phyloP scores from a whole-genome alignment of 1,140 invertebrate genomes.

The Zaprionus lachaisei region DNA sequence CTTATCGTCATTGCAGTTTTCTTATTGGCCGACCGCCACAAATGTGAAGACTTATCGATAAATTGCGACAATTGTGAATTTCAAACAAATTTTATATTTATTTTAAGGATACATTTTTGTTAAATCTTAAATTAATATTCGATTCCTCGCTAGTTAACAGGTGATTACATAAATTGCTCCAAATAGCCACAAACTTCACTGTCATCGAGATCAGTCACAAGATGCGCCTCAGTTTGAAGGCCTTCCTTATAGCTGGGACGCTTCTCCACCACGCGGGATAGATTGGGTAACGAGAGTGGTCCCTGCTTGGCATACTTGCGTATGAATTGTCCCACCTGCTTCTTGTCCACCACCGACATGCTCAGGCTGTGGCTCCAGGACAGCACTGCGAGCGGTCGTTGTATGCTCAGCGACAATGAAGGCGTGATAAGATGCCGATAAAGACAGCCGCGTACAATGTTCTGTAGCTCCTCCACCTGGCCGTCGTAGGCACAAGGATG shows the following conservation, averaged over 20 bases:
- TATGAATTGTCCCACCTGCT: conserved; percentile 88
- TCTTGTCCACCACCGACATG: conserved; percentile 89
- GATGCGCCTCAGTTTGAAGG: conserved; percentile 86
- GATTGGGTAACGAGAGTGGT: conserved; percentile 83
- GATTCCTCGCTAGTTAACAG: conserved; percentile 22
- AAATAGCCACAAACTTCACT: conserved; percentile 85
- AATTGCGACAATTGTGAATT: conserved; percentile 4
- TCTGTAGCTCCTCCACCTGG: conserved; percentile 88
- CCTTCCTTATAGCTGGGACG: conserved; percentile 86
- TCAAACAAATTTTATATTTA: conserved; percentile 27
- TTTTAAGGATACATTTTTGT: conserved; percentile 8
- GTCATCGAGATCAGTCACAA: conserved; percentile 86
- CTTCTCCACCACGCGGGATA: conserved; percentile 88
- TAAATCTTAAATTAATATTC: conserved; percentile 36
- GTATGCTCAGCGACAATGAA: conserved; percentile 86
- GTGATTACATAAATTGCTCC: conserved; percentile 52
- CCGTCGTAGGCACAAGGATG: conserved; percentile 92
- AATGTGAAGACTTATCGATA: background rate
- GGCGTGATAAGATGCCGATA: conserved; percentile 93
- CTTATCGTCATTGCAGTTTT: background rate
- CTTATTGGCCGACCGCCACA: background rate
- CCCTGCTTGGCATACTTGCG: conserved; percentile 88
- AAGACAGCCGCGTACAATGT: conserved; percentile 89
- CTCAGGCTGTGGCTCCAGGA: conserved; percentile 91
- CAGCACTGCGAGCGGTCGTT: conserved; percentile 90